Base-by-base conservation (phyloP, 1,140 invertebrate genomes). In the Dryas iulia region DNA sequence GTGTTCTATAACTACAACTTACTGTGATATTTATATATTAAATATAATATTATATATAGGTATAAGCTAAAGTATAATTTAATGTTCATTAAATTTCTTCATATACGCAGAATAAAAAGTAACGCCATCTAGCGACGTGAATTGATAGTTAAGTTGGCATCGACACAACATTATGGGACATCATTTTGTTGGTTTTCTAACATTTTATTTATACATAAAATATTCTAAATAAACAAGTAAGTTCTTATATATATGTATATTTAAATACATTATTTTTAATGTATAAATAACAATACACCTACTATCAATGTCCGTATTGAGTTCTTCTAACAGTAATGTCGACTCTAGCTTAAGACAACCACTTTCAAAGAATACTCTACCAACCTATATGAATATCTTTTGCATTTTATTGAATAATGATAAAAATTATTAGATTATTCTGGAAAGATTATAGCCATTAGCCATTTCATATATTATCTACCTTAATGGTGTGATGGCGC, bases 51-150 rank as follows among this genome's bases (percentile, higher is more conserved):
- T 2, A 14, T n/a, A 35, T 0, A 35, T 6, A 5, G 14, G 3
- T 0, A n/a, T 6, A 35, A 35, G n/a, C 0, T 4, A 35, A 35
- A 35, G 0, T 8, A 18, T 1, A 47, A 1, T 18, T 47, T 47
- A 47, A 6, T 10, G 2, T 18, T 18, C 0, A 18, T 39, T 14
- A 35, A 14, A 35, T 0, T 1, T 1, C 6, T 18, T 18, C 6
- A 21, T 3, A 47, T 21, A 10, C 21, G 28, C 11, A 59, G 21
- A 30, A 59, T 33, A 59, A 30, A 30, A 33, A 21, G 28, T 24
- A 23, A 11, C 59, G 59, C 59, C 59, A 61, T 61, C 59, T 61
- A 47, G 59, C 26, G 59, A 47, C 23, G 2, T 10, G 7, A 7
- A 6, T 25, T 2, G 23, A n/a, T 14, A 5, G 3, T 47, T 47